Base-by-base conservation (phyloP, 2,797 vertebrate genomes). In the Octomys mimax region DNA sequence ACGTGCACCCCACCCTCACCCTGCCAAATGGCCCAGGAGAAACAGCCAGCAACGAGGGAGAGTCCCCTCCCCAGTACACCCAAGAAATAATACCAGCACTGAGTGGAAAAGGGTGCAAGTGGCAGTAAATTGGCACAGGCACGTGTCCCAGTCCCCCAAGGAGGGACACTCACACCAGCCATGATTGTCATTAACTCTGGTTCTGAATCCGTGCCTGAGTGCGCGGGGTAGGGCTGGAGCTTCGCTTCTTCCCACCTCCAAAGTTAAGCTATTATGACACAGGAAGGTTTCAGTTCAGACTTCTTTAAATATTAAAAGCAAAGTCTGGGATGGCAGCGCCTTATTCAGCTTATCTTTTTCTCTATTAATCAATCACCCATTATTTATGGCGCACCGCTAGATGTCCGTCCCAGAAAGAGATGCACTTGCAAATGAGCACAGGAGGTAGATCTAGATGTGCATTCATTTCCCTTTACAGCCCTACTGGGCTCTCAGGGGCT, bases 291-390 rank as follows among this genome's bases (percentile, higher is more conserved):
- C n/a, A 66, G 39, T 54, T 96, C 77, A 93, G 85, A 62, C 87
- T 90, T 83, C 92, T 94, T 97, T 96, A 97, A 97, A 91, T 91
- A 96, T 95, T 83, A 81, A 95, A 96, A 89, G 93, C 71, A 80
- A 90, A 68, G 85, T 89, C 94, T 73, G 8, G 5, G 49, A 33
- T 26, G 81, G 92, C 59, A 88, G 68, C 28, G 82, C 52, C 2
- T 1, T 59, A 77, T 59, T 85, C 66, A 82, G 95, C 71, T 85
- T 82, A 86, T 83, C 89, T 89, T 81, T 89, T 73, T 75, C 79
- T 86, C 52, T 62, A 42, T 46, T 84, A 95, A 94, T 96, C 88
- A 89, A 42, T 91, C 83, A 87, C 75, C n/a, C 42, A 19, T 49
- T 80, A 88, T 96, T 92, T 89, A 92, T 79, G 5, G 12, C 77